Evolutionary conservation across 92 coral and sea anemone genomes (phyloP).

Genomic region (Palythoa grandis): DNA sequence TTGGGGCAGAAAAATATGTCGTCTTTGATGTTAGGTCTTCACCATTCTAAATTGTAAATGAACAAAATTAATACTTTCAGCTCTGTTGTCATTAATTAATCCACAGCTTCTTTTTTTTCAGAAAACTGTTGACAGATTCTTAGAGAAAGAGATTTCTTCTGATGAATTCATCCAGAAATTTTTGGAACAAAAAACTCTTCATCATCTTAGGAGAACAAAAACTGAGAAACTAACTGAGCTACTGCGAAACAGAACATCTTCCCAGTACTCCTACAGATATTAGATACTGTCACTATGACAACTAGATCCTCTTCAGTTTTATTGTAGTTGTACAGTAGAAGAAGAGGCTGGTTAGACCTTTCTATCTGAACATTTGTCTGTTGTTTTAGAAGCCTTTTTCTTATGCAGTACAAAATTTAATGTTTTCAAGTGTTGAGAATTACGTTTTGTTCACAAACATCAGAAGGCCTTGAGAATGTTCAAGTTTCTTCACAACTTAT

Average conservation of each 20-base stretch:
- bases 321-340: background rate
- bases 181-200: slow-evolving; percentile 76
- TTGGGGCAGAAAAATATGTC: too few species aligned
- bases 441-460: too few species aligned
- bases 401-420: too few species aligned
- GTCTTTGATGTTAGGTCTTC: too few species aligned
- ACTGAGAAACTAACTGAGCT: slow-evolving; percentile 88
- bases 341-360: too few species aligned
- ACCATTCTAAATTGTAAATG: background rate
- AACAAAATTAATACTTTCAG: background rate
- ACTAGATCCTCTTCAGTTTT: background rate
- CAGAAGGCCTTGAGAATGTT: too few species aligned
- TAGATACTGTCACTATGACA: background rate
- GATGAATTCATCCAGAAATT: slow-evolving; percentile 89
- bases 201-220: slow-evolving; percentile 86
- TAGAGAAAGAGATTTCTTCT: slow-evolving; percentile 84
- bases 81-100: background rate
- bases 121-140: slow-evolving; percentile 91
- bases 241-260: slow-evolving; percentile 62
- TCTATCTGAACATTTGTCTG: too few species aligned
- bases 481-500: too few species aligned
- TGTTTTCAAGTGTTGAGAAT: too few species aligned
- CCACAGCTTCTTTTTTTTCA: slow-evolving; percentile 34
- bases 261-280: slow-evolving; percentile 69
- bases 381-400: too few species aligned